Evolutionary conservation across 2,888 invertebrate genomes (phyloP).

Genomic region (Masnerella sp.): DNA sequence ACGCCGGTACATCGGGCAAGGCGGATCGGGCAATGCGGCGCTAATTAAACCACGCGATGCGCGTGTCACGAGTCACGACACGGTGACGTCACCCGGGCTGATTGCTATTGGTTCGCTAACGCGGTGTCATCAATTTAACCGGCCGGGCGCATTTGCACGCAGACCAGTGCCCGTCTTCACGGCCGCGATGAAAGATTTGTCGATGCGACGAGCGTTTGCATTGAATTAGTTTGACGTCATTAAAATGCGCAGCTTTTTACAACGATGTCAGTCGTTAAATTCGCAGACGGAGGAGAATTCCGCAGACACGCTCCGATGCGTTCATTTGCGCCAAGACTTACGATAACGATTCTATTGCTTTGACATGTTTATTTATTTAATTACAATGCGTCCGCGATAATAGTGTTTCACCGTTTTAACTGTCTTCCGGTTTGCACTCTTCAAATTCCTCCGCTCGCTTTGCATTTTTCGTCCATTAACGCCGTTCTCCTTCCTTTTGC

Average conservation of each 20-base stretch:
- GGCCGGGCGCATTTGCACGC: slow-evolving; percentile 58
- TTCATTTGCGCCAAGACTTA: slow-evolving; percentile 48
- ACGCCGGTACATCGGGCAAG: slow-evolving; percentile 40
- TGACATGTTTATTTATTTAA: slow-evolving; percentile 57
- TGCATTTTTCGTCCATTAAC: slow-evolving; percentile 48
- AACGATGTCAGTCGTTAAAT: slow-evolving; percentile 19
- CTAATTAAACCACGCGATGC: slow-evolving; percentile 73
- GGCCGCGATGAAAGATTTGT: slow-evolving; percentile 43
- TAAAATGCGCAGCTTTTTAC: slow-evolving; percentile 7
- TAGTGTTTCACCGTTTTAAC: slow-evolving; percentile 42
- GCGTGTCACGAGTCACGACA: slow-evolving; percentile 73
- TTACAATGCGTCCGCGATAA: slow-evolving; percentile 43
- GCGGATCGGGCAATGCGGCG: slow-evolving; percentile 72
- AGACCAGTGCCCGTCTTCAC: slow-evolving; percentile 13
- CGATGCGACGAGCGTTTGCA: slow-evolving; percentile 32
- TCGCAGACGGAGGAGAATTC: slow-evolving; percentile 28
- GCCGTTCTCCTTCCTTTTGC: slow-evolving; percentile 10
- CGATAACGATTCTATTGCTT: slow-evolving; percentile 53
- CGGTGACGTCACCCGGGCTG: slow-evolving; percentile 71
- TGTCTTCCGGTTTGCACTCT: slow-evolving; percentile 52
- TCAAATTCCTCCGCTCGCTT: slow-evolving; percentile 40
- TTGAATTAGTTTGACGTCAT: slow-evolving; percentile 6
- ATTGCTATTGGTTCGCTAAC: slow-evolving; percentile 65
- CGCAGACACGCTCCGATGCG: slow-evolving; percentile 41
- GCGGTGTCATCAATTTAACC: slow-evolving; percentile 66